phyloP scores from a whole-genome alignment of 1,140 invertebrate genomes.

The Macrocentrus cingulum region DNA sequence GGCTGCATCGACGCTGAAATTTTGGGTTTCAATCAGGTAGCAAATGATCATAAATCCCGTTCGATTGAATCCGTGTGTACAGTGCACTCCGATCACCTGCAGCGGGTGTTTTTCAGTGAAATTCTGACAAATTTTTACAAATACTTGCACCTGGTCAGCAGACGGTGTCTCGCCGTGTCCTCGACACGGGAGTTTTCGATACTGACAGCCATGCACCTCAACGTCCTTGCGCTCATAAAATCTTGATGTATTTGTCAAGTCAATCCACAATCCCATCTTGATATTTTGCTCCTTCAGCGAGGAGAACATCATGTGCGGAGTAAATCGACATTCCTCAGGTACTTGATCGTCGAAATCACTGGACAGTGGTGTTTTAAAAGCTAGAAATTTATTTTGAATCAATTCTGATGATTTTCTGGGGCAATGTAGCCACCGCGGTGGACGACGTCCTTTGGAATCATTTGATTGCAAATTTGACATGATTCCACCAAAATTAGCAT shows the following conservation, averaged over 20 bases:
- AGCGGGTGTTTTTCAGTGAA: slow-evolving; percentile 79
- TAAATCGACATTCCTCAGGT: slow-evolving; percentile 77
- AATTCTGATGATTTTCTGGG: slow-evolving; percentile 79
- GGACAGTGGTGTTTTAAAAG: slow-evolving; percentile 91
- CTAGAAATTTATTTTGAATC: slow-evolving; percentile 80
- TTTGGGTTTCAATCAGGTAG: slow-evolving; percentile 82
- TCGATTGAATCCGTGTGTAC: slow-evolving; percentile 98
- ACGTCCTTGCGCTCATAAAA: slow-evolving; percentile 86
- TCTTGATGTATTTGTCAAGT: slow-evolving; percentile 91
- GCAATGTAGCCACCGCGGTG: slow-evolving; percentile 89
- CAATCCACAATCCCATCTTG: slow-evolving; percentile 93
- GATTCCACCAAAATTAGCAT: too few relatives aligned
- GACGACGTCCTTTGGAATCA: too few relatives aligned
- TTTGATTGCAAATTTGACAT: too few relatives aligned
- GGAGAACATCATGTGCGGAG: slow-evolving; percentile 80
- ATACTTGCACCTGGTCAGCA: slow-evolving; percentile 73
- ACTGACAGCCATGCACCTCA: slow-evolving; percentile 73
- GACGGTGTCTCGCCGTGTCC: slow-evolving; percentile 83
- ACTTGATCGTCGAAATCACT: slow-evolving; percentile 77
- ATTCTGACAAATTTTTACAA: slow-evolving; percentile 75
- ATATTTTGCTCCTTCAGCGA: slow-evolving; percentile 73
- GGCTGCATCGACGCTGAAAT: slow-evolving; percentile 79
- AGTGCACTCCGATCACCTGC: slow-evolving; percentile 89
- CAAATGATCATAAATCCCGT: slow-evolving; percentile 93
- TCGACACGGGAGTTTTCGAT: slow-evolving; percentile 84